Conservation (phyloP, 1,140 invertebrate genomes). For the Neodiprion fabricii region DNA sequence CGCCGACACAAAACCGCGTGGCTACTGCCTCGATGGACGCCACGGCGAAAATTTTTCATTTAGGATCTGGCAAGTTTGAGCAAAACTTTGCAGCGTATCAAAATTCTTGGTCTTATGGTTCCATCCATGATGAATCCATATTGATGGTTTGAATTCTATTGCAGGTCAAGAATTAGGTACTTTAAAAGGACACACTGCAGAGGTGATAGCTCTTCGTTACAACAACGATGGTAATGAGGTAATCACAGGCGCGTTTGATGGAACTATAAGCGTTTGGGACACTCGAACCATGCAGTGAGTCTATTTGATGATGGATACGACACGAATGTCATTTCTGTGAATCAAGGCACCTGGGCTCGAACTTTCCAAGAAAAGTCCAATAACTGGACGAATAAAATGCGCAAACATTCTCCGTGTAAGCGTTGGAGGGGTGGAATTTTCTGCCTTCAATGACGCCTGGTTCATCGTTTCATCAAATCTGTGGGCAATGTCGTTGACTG, state of each 20-base stretch:
- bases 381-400: too few species aligned
- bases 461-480: too few species aligned
- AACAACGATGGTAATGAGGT: slow-evolving; percentile 73
- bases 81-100: slow-evolving; percentile 3
- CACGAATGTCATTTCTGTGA: not conserved
- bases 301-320: not conserved
- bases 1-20: slow-evolving; percentile 65
- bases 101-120: slow-evolving; percentile 12
- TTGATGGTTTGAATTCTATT: slow-evolving; percentile 6
- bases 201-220: slow-evolving; percentile 77
- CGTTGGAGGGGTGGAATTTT: too few species aligned
- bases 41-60: slow-evolving; percentile 74
- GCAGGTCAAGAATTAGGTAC: slow-evolving; percentile 67
- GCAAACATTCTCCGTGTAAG: too few species aligned
- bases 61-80: slow-evolving; percentile 60
- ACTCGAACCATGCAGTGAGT: slow-evolving; percentile 71
- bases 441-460: too few species aligned
- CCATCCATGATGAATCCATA: slow-evolving; percentile 12
- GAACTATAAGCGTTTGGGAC: slow-evolving; percentile 79
- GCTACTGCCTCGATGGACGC: slow-evolving; percentile 80
- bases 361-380: too few species aligned
- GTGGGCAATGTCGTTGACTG: too few species aligned
- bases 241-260: slow-evolving; percentile 82
- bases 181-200: slow-evolving; percentile 72
- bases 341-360: too few species aligned